Evolutionary conservation across 2,797 vertebrate genomes (phyloP).

Genomic region (Acipenser ruthenus): DNA sequence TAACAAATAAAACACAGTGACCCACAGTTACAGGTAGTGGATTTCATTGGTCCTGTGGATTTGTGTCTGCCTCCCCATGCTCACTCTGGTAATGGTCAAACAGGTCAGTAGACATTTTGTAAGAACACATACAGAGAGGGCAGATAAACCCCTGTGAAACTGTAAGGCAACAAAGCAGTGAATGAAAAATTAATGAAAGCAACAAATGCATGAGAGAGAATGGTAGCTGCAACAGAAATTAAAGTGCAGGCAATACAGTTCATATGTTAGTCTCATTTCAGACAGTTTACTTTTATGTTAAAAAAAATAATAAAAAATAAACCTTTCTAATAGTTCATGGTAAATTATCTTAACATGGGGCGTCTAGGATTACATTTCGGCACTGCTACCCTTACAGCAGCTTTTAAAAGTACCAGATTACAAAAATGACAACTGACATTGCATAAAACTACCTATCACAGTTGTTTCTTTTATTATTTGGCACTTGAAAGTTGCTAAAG

Average conservation of each 20-base stretch:
- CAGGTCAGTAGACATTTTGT: conserved; percentile 52
- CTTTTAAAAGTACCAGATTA: too few species aligned
- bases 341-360: too few species aligned
- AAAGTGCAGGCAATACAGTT: conserved; percentile 27
- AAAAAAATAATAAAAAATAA: too few species aligned
- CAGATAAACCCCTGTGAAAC: conserved; percentile 69
- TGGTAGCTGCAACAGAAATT: conserved; percentile 20
- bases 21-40: conserved; percentile 50
- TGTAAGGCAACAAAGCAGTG: conserved; percentile 8
- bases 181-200: conserved; percentile 10
- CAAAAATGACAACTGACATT: too few species aligned
- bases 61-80: conserved; percentile 42
- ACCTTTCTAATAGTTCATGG: too few species aligned
- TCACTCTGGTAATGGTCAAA: conserved; percentile 57
- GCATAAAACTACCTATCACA: too few species aligned
- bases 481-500: too few species aligned
- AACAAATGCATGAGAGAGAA: neutral
- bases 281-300: too few species aligned
- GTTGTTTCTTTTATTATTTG: too few species aligned
- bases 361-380: too few species aligned
- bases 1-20: conserved; percentile 41
- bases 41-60: conserved; percentile 41
- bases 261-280: conserved; percentile 24
- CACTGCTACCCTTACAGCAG: too few species aligned
- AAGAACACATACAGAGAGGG: conserved; percentile 62